Base-by-base conservation (phyloP, 2,888 invertebrate genomes). In the Pterostichus madidus region DNA sequence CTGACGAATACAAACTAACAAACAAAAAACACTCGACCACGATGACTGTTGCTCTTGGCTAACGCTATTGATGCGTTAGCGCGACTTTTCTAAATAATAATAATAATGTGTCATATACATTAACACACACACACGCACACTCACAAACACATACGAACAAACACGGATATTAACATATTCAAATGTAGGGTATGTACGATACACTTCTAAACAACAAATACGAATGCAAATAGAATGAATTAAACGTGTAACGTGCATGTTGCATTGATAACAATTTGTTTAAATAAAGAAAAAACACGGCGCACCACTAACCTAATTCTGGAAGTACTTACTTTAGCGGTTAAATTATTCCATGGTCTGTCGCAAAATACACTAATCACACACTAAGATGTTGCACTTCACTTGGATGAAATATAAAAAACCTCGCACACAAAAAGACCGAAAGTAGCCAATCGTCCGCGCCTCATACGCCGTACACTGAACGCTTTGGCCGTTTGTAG, bases 321-420 rank as follows among this genome's bases (percentile, higher is more conserved):
- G 56, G 15, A 32, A 59, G 73, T 75, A 75, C 75, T 81, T 75
- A 75, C 81, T 44, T 81, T 73, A 32, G 46, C 39, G 56, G 75
- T 71, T 81, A 73, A 75, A 73, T 81, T 81, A 81, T 81, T 81
- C 81, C 81, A 81, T 81, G 75, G 71, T 73, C 15, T 73, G 52
- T 24, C 53, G 32, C 24, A 49, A 59, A n/a, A 81, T 49, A 79
- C 80, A 80, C 73, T 56, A 31, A 76, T 64, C 64, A 80, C 80
- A 81, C 80, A 73, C 71, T 32, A 71, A 56, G 80, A 56, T 73
- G 56, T 75, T 31, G 59, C 81, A 81, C 81, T 81, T 53, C 81
- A 81, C 81, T 81, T 75, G 59, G 49, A 24, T 15, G 44, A 31
- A 59, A 59, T 59, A 59, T 59, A 64, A 13, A 64, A 64, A 64